Percentiles rank a stretch among this genome's conserved stretches.
These are phyloP conservation scores for Drosophila kanapiae DNA, from an alignment of 1,140 invertebrate species.

Conservation along the genomic window DNA sequence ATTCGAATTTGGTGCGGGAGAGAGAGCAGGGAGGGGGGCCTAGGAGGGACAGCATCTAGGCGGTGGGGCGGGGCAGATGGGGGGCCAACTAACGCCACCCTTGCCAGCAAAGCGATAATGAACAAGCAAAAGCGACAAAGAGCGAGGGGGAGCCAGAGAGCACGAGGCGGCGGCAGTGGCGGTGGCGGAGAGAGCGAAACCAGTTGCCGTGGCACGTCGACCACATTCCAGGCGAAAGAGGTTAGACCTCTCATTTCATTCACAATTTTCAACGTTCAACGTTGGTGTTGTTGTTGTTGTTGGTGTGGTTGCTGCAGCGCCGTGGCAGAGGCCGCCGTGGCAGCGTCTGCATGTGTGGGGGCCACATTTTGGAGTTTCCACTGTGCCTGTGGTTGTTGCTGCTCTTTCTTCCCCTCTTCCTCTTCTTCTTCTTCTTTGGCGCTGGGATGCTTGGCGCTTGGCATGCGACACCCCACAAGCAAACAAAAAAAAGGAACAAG, in stretches of 20 bases:
- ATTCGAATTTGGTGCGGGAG: constrained; percentile 41
- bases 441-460: constrained; percentile 58
- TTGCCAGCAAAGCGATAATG: constrained; percentile 78
- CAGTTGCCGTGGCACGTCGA: constrained; percentile 76
- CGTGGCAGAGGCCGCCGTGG: constrained; percentile 8
- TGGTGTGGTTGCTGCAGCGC: constrained; percentile 20
- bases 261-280: constrained; percentile 67
- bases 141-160: constrained; percentile 22
- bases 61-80: constrained; percentile 21
- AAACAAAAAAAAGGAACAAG: background rate
- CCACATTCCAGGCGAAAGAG: constrained; percentile 77
- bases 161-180: background rate
- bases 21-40: constrained; percentile 1
- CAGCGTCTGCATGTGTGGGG: constrained; percentile 45
- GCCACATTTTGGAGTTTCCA: constrained; percentile 57
- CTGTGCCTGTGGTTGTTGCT: constrained; percentile 14
- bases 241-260: constrained; percentile 77
- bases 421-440: constrained; percentile 9
- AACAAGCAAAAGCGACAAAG: constrained; percentile 41
- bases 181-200: constrained; percentile 40
- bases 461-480: constrained; percentile 61
- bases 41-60: constrained; percentile 27
- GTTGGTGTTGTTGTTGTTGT: constrained; percentile 23
- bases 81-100: constrained; percentile 68
- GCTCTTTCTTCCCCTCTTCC: background rate